Base-by-base conservation (phyloP, 2,888 invertebrate species). In the Sarcophaga variegata region DNA sequence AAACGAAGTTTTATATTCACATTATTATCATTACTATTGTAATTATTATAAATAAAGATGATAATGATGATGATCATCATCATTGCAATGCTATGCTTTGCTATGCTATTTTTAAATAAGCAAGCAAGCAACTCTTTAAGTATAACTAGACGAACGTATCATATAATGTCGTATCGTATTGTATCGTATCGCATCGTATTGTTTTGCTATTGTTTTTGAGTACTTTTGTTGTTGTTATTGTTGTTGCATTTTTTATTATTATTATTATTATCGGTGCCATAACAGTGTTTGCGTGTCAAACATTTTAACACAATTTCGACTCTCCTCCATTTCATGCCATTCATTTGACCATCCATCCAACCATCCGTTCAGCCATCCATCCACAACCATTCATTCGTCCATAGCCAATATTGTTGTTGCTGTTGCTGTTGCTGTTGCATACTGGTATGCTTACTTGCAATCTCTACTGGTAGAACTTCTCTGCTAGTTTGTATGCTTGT, bases 201-300 rank as follows among this genome's bases (percentile, higher is more conserved):
- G 11, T 49, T 49, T 49, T 49, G 12, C 4, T 54, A 14, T 54
- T 54, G 14, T 54, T 14, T 49, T 54, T 62, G 37, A 54, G 60
- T 54, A 54, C 63, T 75, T 72, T 37, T 37, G 22, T 37, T 37
- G 1, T 49, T 49, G 4, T 54, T 54, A 1, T 54, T 54, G 14
- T 54, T 14, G 12, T 54, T 54, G 22, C 37, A 45, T 14, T 14
- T 63, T 72, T 60, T 72, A 66, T 54, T 62, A 63, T 75, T 77
- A 67, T 72, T 72, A n/a, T 80, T 80, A 75, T 70, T 70, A 70
- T 81, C 75, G 69, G 75, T 81, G 59, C 70, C 64, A 64, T 70
- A 79, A 69, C 69, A 83, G 83, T 59, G 83, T 79, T 83, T 83
- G 83, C 83, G 75, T 83, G 83, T 83, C 83, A 83, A 83, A 79